Conservation (phyloP, 1,140 invertebrate genomes). For the Bombus pyrosoma region DNA sequence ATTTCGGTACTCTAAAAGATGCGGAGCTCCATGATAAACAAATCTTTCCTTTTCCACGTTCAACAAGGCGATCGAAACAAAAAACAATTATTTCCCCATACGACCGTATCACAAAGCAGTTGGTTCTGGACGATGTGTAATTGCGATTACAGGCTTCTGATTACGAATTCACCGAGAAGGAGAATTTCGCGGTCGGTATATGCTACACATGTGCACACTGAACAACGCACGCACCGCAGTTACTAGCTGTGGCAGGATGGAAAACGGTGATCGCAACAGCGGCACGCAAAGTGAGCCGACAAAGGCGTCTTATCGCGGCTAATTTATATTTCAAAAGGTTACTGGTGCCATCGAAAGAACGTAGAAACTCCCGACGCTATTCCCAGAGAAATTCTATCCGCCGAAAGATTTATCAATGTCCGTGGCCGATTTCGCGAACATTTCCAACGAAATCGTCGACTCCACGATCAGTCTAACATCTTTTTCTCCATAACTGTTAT, state of each 20-base stretch:
- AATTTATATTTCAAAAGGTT: constrained; percentile 65
- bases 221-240: background rate
- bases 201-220: constrained; percentile 2
- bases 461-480: no score
- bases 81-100: background rate
- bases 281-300: constrained; percentile 62
- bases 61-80: background rate
- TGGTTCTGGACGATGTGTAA: background rate
- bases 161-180: constrained; percentile 26
- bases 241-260: constrained; percentile 22
- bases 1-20: no score
- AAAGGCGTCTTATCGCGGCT: constrained; percentile 60
- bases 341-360: constrained; percentile 50
- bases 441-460: background rate
- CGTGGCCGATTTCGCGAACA: constrained; percentile 20
- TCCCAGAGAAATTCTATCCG: constrained; percentile 48
- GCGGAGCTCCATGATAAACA: no score
- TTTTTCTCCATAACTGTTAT: no score
- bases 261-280: constrained; percentile 32
- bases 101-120: background rate
- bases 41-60: background rate
- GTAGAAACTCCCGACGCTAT: constrained; percentile 43
- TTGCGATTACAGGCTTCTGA: constrained; percentile 17
- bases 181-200: constrained; percentile 3
- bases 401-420: constrained; percentile 53